These are phyloP conservation scores for Drosophila pseudoobscura DNA, from an alignment of 1,140 invertebrate genomes.

Conservation along the genomic window DNA sequence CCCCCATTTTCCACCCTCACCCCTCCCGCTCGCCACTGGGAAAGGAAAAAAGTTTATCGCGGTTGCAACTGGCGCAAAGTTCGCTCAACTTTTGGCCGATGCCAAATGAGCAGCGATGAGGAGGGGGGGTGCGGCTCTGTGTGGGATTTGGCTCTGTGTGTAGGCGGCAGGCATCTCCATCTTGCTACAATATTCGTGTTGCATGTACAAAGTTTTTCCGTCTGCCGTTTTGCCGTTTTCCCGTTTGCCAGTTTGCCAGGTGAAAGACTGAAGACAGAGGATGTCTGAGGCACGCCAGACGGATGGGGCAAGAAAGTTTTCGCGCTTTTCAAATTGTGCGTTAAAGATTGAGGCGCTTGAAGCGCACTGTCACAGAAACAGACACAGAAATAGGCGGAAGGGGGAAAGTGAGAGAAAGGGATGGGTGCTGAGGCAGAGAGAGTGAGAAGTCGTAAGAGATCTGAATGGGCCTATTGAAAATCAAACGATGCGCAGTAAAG, in stretches of 20 bases:
- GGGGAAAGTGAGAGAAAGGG: background rate
- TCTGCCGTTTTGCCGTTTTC: too few species aligned
- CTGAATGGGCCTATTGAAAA: conserved; percentile 68
- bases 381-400: conserved; percentile 8
- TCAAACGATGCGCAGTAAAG: conserved; percentile 71
- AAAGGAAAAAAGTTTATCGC: conserved; percentile 62
- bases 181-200: conserved; percentile 61
- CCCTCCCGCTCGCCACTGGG: background rate
- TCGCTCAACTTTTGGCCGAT: conserved; percentile 61
- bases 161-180: conserved; percentile 2
- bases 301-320: conserved; percentile 48
- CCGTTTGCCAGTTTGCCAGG: conserved; percentile 5
- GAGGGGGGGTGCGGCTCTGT: too few species aligned
- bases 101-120: conserved; percentile 61
- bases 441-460: conserved; percentile 5
- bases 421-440: background rate
- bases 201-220: conserved; percentile 65
- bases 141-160: background rate
- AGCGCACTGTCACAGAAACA: too few species aligned
- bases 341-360: conserved; percentile 63
- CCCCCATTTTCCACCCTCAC: background rate
- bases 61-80: conserved; percentile 69
- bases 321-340: conserved; percentile 76
- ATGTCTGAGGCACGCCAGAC: conserved; percentile 27
- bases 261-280: conserved; percentile 1